Percentiles rank a stretch among this genome's conserved stretches.
Evolutionary conservation across 2,113 vertebrate genomes (phyloP).

Genomic region (Myiopsitta monachus): DNA sequence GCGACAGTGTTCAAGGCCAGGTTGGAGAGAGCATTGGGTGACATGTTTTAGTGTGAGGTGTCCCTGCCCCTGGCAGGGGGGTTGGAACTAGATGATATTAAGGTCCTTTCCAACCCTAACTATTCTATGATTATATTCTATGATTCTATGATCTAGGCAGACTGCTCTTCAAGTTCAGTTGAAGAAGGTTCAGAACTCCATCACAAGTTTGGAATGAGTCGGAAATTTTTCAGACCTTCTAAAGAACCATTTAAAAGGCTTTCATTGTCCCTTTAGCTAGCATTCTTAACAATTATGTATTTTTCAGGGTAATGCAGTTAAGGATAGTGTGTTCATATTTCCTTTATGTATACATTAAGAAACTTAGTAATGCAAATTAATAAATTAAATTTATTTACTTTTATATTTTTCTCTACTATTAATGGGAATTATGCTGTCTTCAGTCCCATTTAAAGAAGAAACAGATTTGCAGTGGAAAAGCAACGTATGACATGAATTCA

Average conservation of each 20-base stretch:
- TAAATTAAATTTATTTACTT: neutral
- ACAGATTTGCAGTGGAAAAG: neutral
- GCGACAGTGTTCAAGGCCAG: no score
- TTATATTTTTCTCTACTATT: neutral
- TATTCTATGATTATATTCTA: no score
- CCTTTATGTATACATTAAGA: neutral
- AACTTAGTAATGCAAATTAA: neutral
- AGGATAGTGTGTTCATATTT: neutral
- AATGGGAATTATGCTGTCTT: neutral
- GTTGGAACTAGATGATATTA: no score
- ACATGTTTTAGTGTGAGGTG: no score
- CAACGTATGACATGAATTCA: neutral
- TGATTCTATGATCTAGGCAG: neutral
- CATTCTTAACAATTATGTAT: neutral
- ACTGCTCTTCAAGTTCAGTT: neutral
- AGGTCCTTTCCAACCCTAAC: no score
- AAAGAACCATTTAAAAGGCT: neutral
- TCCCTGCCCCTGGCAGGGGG: no score
- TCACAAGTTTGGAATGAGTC: neutral
- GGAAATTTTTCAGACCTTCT: neutral
- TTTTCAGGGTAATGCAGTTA: neutral
- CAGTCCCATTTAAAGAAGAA: neutral
- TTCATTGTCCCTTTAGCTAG: neutral
- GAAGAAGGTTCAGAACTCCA: no score
- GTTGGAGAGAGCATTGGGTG: no score